Conservation (phyloP, 2,113 vertebrate species). For the Butorides virescens region DNA sequence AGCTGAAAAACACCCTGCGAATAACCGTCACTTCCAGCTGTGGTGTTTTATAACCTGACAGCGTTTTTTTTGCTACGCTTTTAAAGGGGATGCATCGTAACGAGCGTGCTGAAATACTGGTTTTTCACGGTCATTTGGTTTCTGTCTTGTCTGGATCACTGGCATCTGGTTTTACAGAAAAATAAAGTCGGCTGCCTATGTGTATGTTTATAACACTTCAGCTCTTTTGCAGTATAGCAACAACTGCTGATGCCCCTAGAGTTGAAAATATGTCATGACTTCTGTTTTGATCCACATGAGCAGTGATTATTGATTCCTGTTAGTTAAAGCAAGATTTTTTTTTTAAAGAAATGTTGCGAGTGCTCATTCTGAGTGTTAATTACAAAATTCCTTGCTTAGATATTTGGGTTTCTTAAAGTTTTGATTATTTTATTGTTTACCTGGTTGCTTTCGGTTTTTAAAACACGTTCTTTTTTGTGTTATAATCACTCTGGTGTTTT, state of each 20-base stretch:
- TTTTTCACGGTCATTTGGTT: not conserved
- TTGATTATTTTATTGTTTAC: not conserved
- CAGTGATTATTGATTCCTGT: not conserved
- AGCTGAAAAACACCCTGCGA: not conserved
- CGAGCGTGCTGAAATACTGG: accelerated
- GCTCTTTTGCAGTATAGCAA: slow-evolving; percentile 14
- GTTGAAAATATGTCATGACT: slow-evolving; percentile 26
- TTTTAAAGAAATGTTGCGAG: not conserved
- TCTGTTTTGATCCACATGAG: not conserved
- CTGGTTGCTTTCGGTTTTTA: not conserved
- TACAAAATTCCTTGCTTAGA: not conserved
- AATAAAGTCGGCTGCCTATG: slow-evolving; percentile 2
- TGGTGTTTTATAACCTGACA: not conserved
- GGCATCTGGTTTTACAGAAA: not conserved
- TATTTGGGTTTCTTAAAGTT: not conserved
- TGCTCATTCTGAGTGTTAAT: not conserved
- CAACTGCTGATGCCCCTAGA: slow-evolving; percentile 60
- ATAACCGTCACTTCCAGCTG: not conserved
- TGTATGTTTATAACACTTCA: slow-evolving; percentile 25
- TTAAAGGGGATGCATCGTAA: not conserved
- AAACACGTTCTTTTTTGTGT: not conserved
- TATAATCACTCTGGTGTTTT: not conserved
- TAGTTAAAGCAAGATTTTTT: not conserved
- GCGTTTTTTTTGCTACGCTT: not conserved
- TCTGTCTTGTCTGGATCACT: not conserved